Evolutionary conservation across 2,888 invertebrate species (phyloP).

Genomic region (Ornithoptera priamus): DNA sequence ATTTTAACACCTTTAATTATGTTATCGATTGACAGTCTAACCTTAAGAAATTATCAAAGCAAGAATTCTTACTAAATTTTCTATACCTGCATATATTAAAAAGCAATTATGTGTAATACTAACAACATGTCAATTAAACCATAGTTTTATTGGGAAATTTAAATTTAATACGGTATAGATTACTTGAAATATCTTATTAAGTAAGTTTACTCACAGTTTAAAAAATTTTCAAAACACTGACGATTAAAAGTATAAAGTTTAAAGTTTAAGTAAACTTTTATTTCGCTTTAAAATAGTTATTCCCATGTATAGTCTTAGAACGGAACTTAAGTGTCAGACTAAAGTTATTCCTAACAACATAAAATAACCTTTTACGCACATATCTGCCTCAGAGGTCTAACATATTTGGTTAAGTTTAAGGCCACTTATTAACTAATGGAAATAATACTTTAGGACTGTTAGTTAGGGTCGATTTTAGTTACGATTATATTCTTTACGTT

Average conservation of each 20-base stretch:
- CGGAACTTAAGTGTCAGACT: constrained; percentile 29
- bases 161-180: constrained; percentile 2
- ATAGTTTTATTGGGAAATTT: constrained; percentile 22
- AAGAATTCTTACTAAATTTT: not conserved
- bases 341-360: constrained; percentile 40
- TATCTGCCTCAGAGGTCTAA: constrained; percentile 52
- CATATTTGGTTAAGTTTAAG: constrained; percentile 56
- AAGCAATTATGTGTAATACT: not conserved
- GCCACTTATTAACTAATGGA: constrained; percentile 39
- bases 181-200: constrained; percentile 1
- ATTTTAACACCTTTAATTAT: constrained; percentile 52
- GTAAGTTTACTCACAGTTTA: constrained; percentile 8
- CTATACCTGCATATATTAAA: not conserved
- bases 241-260: not conserved
- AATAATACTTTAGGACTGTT: constrained; percentile 37
- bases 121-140: constrained; percentile 2
- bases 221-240: not conserved
- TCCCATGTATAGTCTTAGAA: constrained; percentile 12
- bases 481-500: constrained; percentile 39
- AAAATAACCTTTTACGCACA: constrained; percentile 60
- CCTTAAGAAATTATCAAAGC: constrained; percentile 25
- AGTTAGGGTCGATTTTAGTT: constrained; percentile 49
- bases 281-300: constrained; percentile 2
- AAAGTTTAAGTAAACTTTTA: not conserved
- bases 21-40: constrained; percentile 35